These are phyloP conservation scores for Lophius americanus DNA, from an alignment of 2,797 vertebrate genomes.

Conservation along the genomic window DNA sequence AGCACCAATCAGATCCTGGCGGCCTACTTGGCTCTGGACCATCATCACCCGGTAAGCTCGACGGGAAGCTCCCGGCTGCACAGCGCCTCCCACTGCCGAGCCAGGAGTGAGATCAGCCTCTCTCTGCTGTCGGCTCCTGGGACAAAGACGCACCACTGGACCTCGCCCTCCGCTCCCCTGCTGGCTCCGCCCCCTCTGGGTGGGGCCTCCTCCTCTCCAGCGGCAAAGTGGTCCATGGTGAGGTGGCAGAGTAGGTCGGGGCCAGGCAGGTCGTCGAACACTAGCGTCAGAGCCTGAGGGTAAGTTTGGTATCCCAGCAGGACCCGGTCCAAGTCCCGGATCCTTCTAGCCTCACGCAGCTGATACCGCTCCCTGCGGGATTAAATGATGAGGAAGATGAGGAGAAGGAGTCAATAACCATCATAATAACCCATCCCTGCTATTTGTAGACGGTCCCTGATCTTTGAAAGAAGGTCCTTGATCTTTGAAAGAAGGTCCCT, in stretches of 20 bases:
- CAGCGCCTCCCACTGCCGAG: constrained; percentile 94
- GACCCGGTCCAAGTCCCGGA: constrained; percentile 94
- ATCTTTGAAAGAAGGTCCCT: too few relatives aligned
- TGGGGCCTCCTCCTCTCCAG: constrained; percentile 65
- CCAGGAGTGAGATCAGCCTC: constrained; percentile 91
- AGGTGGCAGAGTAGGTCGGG: constrained; percentile 92
- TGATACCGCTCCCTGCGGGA: constrained; percentile 88
- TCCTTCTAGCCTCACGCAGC: constrained; percentile 89
- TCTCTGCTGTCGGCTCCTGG: constrained; percentile 94
- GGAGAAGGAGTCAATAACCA: neutral
- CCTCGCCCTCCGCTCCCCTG: constrained; percentile 80
- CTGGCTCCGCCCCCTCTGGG: constrained; percentile 50
- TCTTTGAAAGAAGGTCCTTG: too few relatives aligned
- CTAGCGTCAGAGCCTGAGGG: constrained; percentile 87
- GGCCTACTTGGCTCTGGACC: neutral
- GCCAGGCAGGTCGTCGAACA: constrained; percentile 93
- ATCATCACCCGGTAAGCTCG: constrained; percentile 89
- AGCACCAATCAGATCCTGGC: neutral
- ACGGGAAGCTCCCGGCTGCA: constrained; percentile 95
- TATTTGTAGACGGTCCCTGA: neutral
- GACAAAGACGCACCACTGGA: constrained; percentile 95
- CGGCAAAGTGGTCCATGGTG: constrained; percentile 94
- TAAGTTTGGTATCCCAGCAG: constrained; percentile 96
- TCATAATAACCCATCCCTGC: neutral
- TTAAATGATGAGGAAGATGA: neutral